These are phyloP conservation scores for Agriopis leucophaearia DNA, from an alignment of 2,888 invertebrate species.

Conservation along the genomic window DNA sequence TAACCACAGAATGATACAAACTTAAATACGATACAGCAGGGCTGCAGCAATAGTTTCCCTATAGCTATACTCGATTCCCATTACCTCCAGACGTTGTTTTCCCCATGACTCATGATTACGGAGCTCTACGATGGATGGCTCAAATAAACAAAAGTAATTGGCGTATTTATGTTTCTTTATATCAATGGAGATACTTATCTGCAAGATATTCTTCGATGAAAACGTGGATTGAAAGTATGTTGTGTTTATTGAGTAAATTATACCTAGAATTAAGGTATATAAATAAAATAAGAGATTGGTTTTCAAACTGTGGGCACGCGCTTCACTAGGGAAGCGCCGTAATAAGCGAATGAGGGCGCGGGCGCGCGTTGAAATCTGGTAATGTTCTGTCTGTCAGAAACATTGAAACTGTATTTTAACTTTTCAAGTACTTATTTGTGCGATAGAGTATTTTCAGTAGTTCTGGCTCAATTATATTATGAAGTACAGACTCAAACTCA, in stretches of 20 bases:
- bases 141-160: constrained; percentile 45
- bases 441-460: too few relatives aligned
- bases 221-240: background rate
- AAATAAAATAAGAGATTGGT: too few relatives aligned
- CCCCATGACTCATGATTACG: constrained; percentile 46
- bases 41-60: constrained; percentile 37
- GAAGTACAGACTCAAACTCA: too few relatives aligned
- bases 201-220: constrained; percentile 5
- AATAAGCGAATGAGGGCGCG: too few relatives aligned
- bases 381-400: too few relatives aligned
- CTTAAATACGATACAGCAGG: background rate
- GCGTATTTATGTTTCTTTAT: constrained; percentile 40
- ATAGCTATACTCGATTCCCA: constrained; percentile 33
- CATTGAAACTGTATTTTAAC: too few relatives aligned
- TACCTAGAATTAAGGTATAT: too few relatives aligned
- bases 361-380: too few relatives aligned
- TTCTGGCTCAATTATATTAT: too few relatives aligned
- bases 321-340: too few relatives aligned
- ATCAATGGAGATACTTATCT: constrained; percentile 14
- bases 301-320: too few relatives aligned
- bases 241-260: background rate
- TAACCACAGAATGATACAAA: background rate
- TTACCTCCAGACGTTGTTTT: constrained; percentile 44
- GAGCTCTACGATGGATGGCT: constrained; percentile 39
- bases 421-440: too few relatives aligned